Conservation (phyloP, 2,113 vertebrate genomes). For the Sinocyclocheilus anophthalmus region DNA sequence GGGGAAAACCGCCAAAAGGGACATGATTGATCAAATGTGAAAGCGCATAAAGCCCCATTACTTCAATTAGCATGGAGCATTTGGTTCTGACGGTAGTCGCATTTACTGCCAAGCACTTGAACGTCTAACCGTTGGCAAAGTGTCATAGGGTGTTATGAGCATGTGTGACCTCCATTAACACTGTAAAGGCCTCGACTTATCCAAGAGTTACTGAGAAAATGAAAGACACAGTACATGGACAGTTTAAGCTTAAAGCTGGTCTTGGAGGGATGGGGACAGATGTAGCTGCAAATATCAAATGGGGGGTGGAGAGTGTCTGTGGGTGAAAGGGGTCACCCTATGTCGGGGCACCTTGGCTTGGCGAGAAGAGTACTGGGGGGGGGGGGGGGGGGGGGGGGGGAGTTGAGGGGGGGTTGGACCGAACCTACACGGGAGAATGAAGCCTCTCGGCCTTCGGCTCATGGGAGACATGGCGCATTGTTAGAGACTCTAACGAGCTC, state of each 20-base stretch:
- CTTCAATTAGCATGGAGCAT: slow-evolving; percentile 35
- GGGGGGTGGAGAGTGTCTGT: neutral
- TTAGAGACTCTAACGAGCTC: slow-evolving; percentile 75
- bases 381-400: too few species aligned
- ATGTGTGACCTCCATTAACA: slow-evolving; percentile 21
- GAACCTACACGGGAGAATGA: slow-evolving; percentile 16
- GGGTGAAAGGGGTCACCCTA: neutral
- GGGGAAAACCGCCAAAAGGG: neutral
- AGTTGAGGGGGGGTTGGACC: neutral
- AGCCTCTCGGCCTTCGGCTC: slow-evolving; percentile 34
- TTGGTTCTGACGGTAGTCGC: slow-evolving; percentile 18
- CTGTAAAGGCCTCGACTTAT: neutral
- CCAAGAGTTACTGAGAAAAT: slow-evolving; percentile 3
- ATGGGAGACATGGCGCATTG: slow-evolving; percentile 65
- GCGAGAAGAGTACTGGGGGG: neutral
- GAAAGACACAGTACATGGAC: neutral
- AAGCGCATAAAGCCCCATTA: slow-evolving; percentile 36
- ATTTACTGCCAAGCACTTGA: slow-evolving; percentile 34
- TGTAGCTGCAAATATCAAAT: slow-evolving; percentile 10
- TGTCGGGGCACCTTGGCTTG: neutral
- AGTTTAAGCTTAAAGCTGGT: slow-evolving; percentile 17
- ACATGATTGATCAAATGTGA: slow-evolving; percentile 27
- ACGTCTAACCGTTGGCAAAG: neutral
- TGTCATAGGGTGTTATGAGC: neutral
- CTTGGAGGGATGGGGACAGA: slow-evolving; percentile 19